Base-by-base conservation (phyloP, 2,888 invertebrate genomes). In the Oxyscelio sp. region DNA sequence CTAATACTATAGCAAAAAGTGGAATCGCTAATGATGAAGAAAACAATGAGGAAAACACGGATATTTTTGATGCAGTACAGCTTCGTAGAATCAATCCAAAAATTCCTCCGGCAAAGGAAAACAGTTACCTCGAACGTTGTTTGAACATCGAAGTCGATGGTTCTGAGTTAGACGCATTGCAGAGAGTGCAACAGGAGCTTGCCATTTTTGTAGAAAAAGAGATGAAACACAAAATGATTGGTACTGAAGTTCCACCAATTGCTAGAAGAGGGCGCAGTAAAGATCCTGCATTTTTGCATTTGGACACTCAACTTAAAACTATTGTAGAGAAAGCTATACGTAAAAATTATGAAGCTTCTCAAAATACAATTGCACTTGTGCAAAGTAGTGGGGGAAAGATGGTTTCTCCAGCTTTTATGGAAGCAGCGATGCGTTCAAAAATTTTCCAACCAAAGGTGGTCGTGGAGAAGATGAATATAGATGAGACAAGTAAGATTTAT, bases 11-110 rank as follows among this genome's bases (percentile, higher is more conserved):
- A 8, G 13, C 75, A 0, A 86, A 86, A n/a, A 83, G 68, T 31
- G 85, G 83, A 17, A 63, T 80, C 31, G 54, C 70, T 0, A 85
- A 80, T 11, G 83, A 77, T 0, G 87, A 71, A 2, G 63, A 86
- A 0, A 88, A 63, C 19, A 81, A 74, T 84, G 84, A 43, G 89
- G 88, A 90, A 45, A 93, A 93, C 59, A 92, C 92, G 0, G 93
- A 93, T 58, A 90, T 94, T 2, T 92, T 93, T 5, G 93, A 93
- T 40, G 93, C 93, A 4, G 92, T 93, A 5, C 91, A 94, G 27
- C 66, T 94, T 9, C 90, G 93, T 27, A 89, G 92, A 40, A 87
- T 93, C 19, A 85, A 88, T 24, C 90, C 91, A 0, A 81, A 87
- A 17, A 63, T 77, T 1, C 48, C 65, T 1, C 61, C 63, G 2